phyloP scores from a whole-genome alignment of 2,113 vertebrate genomes.

The Gallinago jamesoni region DNA sequence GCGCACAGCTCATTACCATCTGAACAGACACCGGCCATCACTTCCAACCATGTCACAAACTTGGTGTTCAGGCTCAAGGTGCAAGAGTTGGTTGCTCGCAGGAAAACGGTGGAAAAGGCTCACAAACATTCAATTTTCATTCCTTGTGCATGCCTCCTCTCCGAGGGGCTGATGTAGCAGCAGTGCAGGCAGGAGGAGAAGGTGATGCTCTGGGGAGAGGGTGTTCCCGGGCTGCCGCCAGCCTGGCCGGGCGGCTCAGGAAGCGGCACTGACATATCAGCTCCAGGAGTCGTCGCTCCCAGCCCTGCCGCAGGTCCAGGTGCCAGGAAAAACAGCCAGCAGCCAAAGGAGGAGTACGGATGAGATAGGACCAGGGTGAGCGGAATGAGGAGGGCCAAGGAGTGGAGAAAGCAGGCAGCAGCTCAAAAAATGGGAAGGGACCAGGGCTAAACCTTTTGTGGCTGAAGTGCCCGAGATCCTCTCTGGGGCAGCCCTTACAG shows the following conservation, averaged over 20 bases:
- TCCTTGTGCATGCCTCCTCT: background rate
- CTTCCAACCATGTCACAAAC: background rate
- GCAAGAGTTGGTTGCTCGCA: fast-evolving
- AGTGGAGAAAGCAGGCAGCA: background rate
- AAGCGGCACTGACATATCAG: conserved; percentile 28
- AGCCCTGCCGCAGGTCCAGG: background rate
- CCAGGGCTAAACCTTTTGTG: fast-evolving
- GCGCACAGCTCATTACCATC: background rate
- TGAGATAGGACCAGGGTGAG: background rate
- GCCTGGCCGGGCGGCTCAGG: background rate
- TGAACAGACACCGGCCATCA: background rate
- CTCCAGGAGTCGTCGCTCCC: background rate
- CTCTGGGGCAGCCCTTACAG: background rate
- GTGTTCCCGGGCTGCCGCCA: background rate
- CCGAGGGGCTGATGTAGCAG: background rate
- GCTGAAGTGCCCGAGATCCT: fast-evolving
- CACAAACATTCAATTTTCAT: background rate
- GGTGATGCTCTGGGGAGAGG: background rate
- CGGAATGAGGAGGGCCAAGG: background rate
- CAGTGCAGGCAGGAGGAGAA: fast-evolving
- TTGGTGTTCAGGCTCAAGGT: fast-evolving
- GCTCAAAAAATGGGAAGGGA: background rate
- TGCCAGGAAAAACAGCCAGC: background rate
- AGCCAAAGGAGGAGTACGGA: background rate
- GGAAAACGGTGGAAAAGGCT: background rate